Evolutionary conservation across 2,113 vertebrate genomes (phyloP).

Genomic region (Cochlearius cochlearius): DNA sequence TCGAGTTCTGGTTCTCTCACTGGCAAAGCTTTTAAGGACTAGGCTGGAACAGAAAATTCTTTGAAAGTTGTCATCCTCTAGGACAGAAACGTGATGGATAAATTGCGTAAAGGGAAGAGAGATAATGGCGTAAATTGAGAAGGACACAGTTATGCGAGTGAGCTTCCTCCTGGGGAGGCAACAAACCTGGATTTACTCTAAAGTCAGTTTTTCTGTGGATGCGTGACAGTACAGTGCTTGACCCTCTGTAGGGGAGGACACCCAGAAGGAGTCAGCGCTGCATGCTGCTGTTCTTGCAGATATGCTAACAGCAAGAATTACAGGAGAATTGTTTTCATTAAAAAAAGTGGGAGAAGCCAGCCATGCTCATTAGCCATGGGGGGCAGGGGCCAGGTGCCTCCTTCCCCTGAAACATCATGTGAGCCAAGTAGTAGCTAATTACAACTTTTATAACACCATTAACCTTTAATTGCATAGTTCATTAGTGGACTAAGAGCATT

Average conservation of each 20-base stretch:
- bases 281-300: not conserved
- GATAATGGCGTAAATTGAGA: not conserved
- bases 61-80: not conserved
- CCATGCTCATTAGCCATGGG: not conserved
- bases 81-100: not conserved
- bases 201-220: not conserved
- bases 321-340: not conserved
- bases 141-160: not conserved
- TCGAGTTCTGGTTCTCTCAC: not conserved
- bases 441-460: not conserved
- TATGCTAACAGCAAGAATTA: not conserved
- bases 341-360: not conserved
- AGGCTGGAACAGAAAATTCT: not conserved
- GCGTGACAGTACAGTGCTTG: rapidly evolving
- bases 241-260: no score
- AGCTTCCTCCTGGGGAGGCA: not conserved
- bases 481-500: not conserved
- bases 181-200: not conserved
- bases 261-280: not conserved
- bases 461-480: constrained; percentile 6
- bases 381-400: not conserved
- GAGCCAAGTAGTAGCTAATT: constrained; percentile 9
- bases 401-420: not conserved
- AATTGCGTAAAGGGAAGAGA: not conserved
- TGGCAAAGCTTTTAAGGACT: not conserved